Base-by-base conservation (phyloP, 2,888 invertebrate genomes). In the Esperia sulphurella region DNA sequence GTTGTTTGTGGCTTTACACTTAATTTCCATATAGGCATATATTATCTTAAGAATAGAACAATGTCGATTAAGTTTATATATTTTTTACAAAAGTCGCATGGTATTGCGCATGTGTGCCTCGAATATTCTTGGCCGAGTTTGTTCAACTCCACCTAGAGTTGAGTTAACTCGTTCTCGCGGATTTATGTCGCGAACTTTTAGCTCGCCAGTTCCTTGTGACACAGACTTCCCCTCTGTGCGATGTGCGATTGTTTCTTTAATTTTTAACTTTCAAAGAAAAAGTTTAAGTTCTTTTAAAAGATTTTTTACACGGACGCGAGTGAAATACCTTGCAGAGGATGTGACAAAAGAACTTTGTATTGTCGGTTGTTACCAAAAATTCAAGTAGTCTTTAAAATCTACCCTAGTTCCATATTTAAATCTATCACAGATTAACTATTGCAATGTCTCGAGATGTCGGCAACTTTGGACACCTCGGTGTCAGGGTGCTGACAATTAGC, bases 141-240 rank as follows among this genome's bases (percentile, higher is more conserved):
- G 73, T 79, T 79, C 79, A 79, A 79, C 74, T 72, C 46, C 38
- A 13, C 33, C 64, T 64, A 68, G 76, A 69, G 71, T 71, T 71
- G 71, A 79, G 82, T 81, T 81, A 77, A 79, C 79, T 82, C 79
- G 81, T 81, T 78, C 71, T 58, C 72, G 58, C 55, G 72, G 73
- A 82, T 82, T 82, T 81, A 82, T 79, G 75, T 69, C 58, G 64
- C 64, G 63, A 79, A 81, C 74, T 80, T 77, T 71, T 65, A 71
- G 73, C 70, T 73, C 71, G 69, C 35, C 73, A 65, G 69, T 78
- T 71, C 71, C 72, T 70, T 68, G 72, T 71, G 75, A 77, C 76
- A 76, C 71, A 67, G 70, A 73, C 74, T 79, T 78, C 77, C 78
- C 74, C 75, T 72, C 62, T 61, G 61, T 59, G 58, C 54, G 56